Conservation (phyloP, 2,113 vertebrate genomes). For the Gobio gobio region DNA sequence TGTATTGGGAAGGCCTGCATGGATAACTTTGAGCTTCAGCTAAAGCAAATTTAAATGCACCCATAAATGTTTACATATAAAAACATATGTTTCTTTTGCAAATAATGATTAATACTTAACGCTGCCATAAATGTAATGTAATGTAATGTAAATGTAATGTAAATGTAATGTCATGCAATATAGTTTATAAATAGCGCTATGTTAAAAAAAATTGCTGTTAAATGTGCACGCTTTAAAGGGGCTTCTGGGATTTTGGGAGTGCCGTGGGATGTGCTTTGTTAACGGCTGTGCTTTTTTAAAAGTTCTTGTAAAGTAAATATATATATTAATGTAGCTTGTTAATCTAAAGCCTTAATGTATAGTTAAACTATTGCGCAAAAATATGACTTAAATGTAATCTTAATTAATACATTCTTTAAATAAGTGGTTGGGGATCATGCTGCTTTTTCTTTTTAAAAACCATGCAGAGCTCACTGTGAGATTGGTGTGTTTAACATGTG, state of each 20-base stretch:
- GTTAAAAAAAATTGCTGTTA: slow-evolving; percentile 52
- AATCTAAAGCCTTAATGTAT: slow-evolving; percentile 25
- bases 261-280: slow-evolving; percentile 5
- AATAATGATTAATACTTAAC: slow-evolving; percentile 24
- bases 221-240: slow-evolving; percentile 53
- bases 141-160: slow-evolving; percentile 51
- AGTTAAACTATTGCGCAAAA: neutral
- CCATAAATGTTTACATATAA: slow-evolving; percentile 16
- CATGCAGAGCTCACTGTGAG: slow-evolving; percentile 62
- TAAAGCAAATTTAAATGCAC: slow-evolving; percentile 53
- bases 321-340: slow-evolving; percentile 37
- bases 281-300: slow-evolving; percentile 44
- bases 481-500: neutral
- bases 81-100: slow-evolving; percentile 11
- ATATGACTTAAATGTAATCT: slow-evolving; percentile 39
- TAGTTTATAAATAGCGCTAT: slow-evolving; percentile 46
- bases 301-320: slow-evolving; percentile 42
- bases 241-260: slow-evolving; percentile 47
- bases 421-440: slow-evolving; percentile 43
- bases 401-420: neutral
- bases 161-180: slow-evolving; percentile 39
- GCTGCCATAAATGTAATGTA: slow-evolving; percentile 14
- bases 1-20: slow-evolving; percentile 54
- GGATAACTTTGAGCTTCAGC: slow-evolving; percentile 57
- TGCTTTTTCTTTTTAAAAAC: slow-evolving; percentile 61